Percentiles rank a stretch among this genome's conserved stretches.
Conservation (phyloP, 2,113 vertebrate species). For the Mastomys coucha region DNA sequence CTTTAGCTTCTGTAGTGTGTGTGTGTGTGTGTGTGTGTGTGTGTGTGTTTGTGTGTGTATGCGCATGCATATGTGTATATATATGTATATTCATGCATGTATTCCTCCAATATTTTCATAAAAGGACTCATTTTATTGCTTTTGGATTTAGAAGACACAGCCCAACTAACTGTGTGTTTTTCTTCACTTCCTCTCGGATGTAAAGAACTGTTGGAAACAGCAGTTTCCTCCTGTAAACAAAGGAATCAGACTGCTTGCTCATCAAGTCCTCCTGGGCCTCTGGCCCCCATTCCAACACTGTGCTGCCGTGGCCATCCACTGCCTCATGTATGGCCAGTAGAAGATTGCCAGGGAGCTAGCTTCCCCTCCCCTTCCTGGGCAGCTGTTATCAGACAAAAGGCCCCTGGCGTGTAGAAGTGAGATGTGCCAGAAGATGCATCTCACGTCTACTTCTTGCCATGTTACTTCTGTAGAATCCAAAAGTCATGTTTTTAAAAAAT, state of each 20-base stretch:
- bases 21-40: too few species aligned
- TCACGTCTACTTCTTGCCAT: neutral
- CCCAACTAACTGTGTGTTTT: neutral
- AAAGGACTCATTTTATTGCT: neutral
- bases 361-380: neutral
- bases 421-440: neutral
- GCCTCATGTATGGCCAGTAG: neutral
- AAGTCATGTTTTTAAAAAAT: neutral
- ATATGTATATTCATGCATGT: too few species aligned
- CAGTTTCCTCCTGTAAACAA: neutral
- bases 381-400: neutral
- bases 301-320: neutral
- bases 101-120: neutral
- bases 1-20: too few species aligned
- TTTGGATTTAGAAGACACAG: neutral
- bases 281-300: rapidly evolving
- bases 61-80: too few species aligned
- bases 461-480: neutral
- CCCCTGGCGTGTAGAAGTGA: neutral
- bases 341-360: too few species aligned
- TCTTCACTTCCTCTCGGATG: neutral
- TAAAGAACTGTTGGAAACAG: neutral
- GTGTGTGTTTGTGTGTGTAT: too few species aligned
- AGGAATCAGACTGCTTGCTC: rapidly evolving
- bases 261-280: neutral